Percentiles rank a stretch among this genome's conserved stretches.
These are phyloP conservation scores for Cephonodes hylas DNA, from an alignment of 2,888 invertebrate species.

Conservation along the genomic window DNA sequence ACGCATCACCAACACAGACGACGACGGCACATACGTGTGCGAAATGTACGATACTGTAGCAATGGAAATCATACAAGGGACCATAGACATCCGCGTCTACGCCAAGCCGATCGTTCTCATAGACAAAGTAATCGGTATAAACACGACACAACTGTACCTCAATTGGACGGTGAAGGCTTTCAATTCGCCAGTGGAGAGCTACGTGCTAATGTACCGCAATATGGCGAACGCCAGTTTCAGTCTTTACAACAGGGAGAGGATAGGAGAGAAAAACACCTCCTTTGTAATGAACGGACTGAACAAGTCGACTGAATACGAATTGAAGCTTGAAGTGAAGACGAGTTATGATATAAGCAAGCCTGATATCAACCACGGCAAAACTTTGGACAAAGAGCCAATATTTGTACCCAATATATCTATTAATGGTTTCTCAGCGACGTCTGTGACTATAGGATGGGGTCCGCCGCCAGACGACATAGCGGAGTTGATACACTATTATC, in stretches of 20 bases:
- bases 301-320: slow-evolving; percentile 84
- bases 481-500: slow-evolving; percentile 88
- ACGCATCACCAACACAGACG: slow-evolving; percentile 78
- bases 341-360: slow-evolving; percentile 81
- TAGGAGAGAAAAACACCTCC: slow-evolving; percentile 84
- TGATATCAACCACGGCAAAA: slow-evolving; percentile 77
- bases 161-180: slow-evolving; percentile 92
- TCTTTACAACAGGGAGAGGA: slow-evolving; percentile 81
- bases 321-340: slow-evolving; percentile 86
- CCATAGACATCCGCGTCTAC: slow-evolving; percentile 81
- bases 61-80: slow-evolving; percentile 62
- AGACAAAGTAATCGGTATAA: slow-evolving; percentile 88
- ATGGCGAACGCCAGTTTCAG: slow-evolving; percentile 39
- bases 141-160: slow-evolving; percentile 86
- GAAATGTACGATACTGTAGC: slow-evolving; percentile 51
- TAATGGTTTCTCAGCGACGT: slow-evolving; percentile 84
- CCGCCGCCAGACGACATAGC: slow-evolving; percentile 84
- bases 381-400: slow-evolving; percentile 86
- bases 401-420: slow-evolving; percentile 90
- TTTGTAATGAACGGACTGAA: slow-evolving; percentile 85
- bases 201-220: slow-evolving; percentile 76
- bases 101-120: slow-evolving; percentile 87
- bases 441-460: slow-evolving; percentile 91
- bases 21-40: slow-evolving; percentile 82
- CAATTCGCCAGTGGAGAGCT: slow-evolving; percentile 84